Evolutionary conservation across 2,888 invertebrate genomes (phyloP), one percentile per base, ranked within the genome.

Genomic region (Epinotia ramella): DNA sequence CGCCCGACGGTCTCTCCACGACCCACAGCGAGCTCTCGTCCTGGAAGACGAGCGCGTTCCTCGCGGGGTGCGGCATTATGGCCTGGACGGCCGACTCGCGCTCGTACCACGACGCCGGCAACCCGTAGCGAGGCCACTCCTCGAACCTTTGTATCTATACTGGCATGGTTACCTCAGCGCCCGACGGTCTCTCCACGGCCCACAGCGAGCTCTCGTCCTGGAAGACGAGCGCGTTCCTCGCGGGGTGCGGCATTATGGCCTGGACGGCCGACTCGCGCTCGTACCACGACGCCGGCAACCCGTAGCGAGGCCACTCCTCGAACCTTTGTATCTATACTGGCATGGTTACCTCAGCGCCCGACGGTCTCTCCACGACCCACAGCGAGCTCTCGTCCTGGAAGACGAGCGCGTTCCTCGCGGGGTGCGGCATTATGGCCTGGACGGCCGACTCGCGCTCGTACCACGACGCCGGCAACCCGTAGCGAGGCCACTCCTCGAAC

Each of bases 301-400:
- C 49, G 13, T 13, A 6, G 6, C 4, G 49, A 53, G 4, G 49
- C n/a, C 53, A 53, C 53, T 53, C 5, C n/a, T n/a, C 53, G 53
- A 53, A 53, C n/a, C 0, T n/a, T n/a, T 13, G 16, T 13, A 49
- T 16, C 16, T 16, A 4, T 1, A 49, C 16, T 63, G 11, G 33
- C 56, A 73, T 65, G 18, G 16, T 28, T 73, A 72, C 71, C 73
- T 67, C 62, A 9, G 18, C 13, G 1, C 7, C n/a, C 16, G 33
- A 13, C 1, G 65, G 68, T 77, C 83, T 88, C 13, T 91, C 89
- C 77, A 92, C 80, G 13, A 90, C 89, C 88, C 96, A 96, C 63
- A 98, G 95, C 68, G 95, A 95, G 67, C 95, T 95, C 80, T 97
- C 97, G 84, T 98, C 97, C 77, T 97, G 96, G 71, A 97, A 89